These are phyloP conservation scores for Irena cyanogastra DNA, from an alignment of 2,113 vertebrate genomes.

Conservation along the genomic window DNA sequence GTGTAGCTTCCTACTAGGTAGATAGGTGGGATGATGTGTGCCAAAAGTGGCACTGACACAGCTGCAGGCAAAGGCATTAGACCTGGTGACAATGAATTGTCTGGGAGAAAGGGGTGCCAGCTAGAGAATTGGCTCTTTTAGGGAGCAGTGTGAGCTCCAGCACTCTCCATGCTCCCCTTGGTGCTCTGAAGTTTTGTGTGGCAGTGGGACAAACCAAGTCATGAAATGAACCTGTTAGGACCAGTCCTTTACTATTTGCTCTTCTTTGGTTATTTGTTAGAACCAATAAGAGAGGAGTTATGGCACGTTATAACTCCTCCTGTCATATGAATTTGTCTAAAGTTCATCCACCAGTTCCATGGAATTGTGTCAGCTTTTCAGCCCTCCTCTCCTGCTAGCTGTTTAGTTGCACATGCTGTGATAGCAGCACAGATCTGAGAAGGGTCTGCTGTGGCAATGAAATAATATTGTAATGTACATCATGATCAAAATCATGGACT, in stretches of 20 bases:
- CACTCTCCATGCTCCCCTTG: background rate
- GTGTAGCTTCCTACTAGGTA: too few species aligned
- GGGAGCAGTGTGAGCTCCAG: background rate
- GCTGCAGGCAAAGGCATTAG: background rate
- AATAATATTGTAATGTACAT: accelerated
- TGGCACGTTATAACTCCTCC: background rate
- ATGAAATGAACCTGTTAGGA: background rate
- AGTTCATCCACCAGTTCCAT: background rate
- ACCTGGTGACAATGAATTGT: background rate
- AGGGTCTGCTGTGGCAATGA: background rate
- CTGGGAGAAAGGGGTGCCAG: background rate
- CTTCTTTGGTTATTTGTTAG: background rate
- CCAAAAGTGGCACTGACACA: background rate
- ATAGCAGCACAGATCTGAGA: background rate
- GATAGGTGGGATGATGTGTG: background rate
- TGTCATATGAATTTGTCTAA: background rate
- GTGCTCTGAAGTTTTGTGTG: background rate
- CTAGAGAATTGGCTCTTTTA: background rate
- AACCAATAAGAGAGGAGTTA: background rate
- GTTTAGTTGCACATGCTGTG: background rate
- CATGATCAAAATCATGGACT: accelerated
- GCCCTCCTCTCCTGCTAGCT: background rate
- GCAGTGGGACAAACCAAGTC: background rate
- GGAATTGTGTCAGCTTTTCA: background rate
- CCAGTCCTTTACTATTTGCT: background rate